These are phyloP conservation scores for Heptranchias perlo DNA, from an alignment of 2,113 vertebrate genomes.

Conservation along the genomic window DNA sequence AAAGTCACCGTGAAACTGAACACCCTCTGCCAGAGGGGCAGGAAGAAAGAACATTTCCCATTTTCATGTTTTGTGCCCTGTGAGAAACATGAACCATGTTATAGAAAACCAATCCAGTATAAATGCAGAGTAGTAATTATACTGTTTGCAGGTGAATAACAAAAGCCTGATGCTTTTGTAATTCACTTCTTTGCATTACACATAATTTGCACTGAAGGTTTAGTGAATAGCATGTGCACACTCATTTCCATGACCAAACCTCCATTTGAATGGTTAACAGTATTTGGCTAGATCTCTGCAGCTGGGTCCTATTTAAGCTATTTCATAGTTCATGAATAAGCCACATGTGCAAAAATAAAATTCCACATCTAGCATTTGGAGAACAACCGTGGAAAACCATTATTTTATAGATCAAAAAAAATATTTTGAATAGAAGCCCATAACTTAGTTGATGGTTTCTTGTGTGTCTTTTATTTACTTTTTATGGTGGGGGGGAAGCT, in stretches of 20 bases:
- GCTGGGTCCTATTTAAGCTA: background rate
- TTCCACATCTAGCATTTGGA: background rate
- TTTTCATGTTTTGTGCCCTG: background rate
- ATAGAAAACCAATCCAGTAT: background rate
- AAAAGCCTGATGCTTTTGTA: background rate
- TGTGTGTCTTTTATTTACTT: background rate
- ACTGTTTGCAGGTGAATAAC: background rate
- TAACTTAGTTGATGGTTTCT: background rate
- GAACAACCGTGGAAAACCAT: background rate
- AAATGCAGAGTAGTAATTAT: background rate
- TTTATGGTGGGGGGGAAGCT: background rate
- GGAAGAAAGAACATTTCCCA: background rate
- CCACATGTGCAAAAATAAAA: background rate
- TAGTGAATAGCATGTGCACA: background rate
- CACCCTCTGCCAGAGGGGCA: background rate
- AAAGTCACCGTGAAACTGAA: background rate
- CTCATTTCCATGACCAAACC: background rate
- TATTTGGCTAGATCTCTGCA: background rate
- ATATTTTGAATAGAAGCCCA: background rate
- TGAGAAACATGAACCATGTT: background rate
- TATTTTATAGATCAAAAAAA: background rate
- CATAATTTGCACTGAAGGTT: background rate
- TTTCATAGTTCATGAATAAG: background rate
- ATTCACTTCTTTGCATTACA: background rate
- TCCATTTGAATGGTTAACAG: background rate